A percentile compares a stretch with the other conserved stretches of the same genome.
Conservation (phyloP, 1,140 invertebrate species). For the Tetragonula clypearis region DNA sequence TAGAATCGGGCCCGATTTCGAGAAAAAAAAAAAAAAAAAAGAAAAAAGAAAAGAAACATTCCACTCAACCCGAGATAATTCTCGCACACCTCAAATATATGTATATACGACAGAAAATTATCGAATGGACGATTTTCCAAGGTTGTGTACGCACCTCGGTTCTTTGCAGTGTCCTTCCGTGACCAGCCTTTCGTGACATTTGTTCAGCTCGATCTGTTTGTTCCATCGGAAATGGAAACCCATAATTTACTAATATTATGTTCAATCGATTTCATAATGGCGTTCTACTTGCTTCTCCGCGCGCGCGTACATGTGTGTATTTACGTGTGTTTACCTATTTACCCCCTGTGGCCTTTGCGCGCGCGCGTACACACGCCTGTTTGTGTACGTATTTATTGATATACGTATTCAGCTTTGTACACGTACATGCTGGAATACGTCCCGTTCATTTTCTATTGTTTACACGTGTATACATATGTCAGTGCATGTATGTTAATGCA, state of each 20-base stretch:
- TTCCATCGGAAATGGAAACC: background rate
- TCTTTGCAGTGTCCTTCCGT: no score
- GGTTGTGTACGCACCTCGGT: background rate
- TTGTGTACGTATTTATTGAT: background rate
- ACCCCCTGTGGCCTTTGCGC: background rate
- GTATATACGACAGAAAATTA: no score
- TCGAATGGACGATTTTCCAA: no score
- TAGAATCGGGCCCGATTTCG: no score
- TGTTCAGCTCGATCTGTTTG: background rate
- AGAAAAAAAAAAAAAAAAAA: no score
- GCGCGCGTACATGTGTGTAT: background rate
- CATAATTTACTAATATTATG: constrained; percentile 3
- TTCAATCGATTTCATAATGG: constrained; percentile 17
- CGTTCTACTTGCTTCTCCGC: background rate
- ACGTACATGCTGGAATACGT: no score
- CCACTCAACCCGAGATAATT: no score
- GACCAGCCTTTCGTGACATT: background rate
- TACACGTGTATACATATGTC: background rate
- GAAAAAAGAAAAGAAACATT: no score
- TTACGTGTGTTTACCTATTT: background rate
- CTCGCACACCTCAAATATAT: no score
- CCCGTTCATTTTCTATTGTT: background rate
- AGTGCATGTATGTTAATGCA: background rate
- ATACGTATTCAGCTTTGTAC: background rate
- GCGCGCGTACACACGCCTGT: no score